Evolutionary conservation across 2,113 vertebrate genomes (phyloP), one percentile per base, ranked within the genome.

Genomic region (Uria lomvia): DNA sequence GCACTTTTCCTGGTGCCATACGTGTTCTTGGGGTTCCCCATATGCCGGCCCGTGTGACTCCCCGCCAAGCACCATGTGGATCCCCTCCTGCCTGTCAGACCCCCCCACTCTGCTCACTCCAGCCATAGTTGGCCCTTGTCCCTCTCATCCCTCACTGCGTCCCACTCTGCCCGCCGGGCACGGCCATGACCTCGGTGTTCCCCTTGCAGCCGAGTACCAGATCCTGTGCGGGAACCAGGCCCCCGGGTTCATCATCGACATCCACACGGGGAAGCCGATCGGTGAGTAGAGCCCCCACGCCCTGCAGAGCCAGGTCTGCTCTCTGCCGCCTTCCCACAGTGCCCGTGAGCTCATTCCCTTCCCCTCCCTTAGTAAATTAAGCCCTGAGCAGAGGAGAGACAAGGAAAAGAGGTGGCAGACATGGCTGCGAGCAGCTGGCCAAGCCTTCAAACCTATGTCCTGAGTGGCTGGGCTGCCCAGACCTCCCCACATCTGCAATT

Each of bases 181-280:
- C 14, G 15, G 50, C 72, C 34, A 0, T 87, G 47, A 95, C 56
- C 87, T 38, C 0, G 2, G 2, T 20, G 47, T 72, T 95, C 77
- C 62, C 24, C n/a, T 75, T 92, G 14, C 97, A 99, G 99, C 98
- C 5, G 98, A 99, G 92, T 99, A 99, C 95, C 99, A 99, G 97
- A 90, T 98, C 67, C 98, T 99, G 40, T 99, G 99, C 63, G 99
- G 99, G 65, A 99, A 98, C 98, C 98, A 98, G 92, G 98, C 98
- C 5, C 99, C 99, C 0, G 99, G 99, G 12, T 99, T 99, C 43
- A 98, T 99, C 96, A 99, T 99, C 4, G 99, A 99, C 95, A 99
- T 99, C 95, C 98, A 98, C 95, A 99, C 99, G 0, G 99, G 99
- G 62, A 99, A 99, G 36, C 98, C 98, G 3, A 97, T 99, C 0